Evolutionary conservation across 2,888 invertebrate genomes (phyloP).

Genomic region (Phyto melanocephala): DNA sequence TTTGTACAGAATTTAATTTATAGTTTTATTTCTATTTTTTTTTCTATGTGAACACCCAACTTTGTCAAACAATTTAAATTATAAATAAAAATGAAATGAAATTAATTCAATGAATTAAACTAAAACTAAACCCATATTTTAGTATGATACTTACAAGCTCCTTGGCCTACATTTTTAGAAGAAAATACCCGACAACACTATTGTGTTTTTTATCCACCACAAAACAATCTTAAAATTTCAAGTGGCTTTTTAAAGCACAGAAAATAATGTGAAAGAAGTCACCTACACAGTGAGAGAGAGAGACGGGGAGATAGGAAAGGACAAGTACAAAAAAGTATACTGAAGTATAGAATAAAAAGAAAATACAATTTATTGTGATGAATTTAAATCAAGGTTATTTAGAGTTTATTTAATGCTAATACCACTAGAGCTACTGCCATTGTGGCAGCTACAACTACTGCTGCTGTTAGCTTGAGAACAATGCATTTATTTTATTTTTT

Average conservation of each 20-base stretch:
- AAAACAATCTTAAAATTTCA: slow-evolving; percentile 44
- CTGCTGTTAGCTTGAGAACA: neutral
- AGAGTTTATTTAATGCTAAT: slow-evolving; percentile 10
- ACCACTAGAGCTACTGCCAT: neutral
- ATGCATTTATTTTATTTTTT: neutral
- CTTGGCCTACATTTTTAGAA: slow-evolving; percentile 41
- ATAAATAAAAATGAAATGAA: slow-evolving; percentile 15
- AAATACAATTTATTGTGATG: neutral
- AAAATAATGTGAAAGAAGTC: slow-evolving; percentile 27
- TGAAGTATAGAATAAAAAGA: neutral
- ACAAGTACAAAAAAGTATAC: neutral
- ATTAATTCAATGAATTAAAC: slow-evolving; percentile 47
- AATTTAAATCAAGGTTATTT: slow-evolving; percentile 49
- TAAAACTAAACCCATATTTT: slow-evolving; percentile 33
- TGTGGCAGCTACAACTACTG: neutral
- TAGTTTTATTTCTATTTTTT: neutral
- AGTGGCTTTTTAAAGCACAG: slow-evolving; percentile 28
- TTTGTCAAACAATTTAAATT: slow-evolving; percentile 44
- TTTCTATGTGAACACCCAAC: neutral
- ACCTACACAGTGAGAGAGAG: neutral
- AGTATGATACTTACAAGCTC: slow-evolving; percentile 25
- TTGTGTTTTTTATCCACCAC: slow-evolving; percentile 1
- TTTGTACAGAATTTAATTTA: slow-evolving; percentile 24
- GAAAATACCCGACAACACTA: neutral
- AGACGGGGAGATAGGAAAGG: neutral